Conservation (phyloP, 2,797 vertebrate genomes). For the Sebastes cheni region DNA sequence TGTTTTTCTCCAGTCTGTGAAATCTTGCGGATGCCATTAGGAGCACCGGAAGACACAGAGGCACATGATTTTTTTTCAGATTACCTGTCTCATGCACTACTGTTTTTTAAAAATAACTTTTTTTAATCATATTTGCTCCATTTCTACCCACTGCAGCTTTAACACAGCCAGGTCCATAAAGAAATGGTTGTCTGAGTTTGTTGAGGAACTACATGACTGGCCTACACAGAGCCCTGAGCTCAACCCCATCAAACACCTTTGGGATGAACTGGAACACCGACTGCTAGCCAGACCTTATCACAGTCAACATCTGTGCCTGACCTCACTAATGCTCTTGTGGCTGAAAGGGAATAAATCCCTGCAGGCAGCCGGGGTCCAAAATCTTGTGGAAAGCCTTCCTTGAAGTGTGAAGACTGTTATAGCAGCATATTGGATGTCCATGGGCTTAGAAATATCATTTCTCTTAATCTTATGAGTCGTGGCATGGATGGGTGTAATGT, state of each 20-base stretch:
- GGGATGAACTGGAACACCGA: slow-evolving; percentile 35
- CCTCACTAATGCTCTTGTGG: slow-evolving; percentile 45
- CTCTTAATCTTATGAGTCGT: not conserved
- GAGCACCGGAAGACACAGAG: too few relatives aligned
- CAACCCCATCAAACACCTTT: slow-evolving; percentile 55
- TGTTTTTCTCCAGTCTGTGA: too few relatives aligned
- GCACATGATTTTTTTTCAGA: too few relatives aligned
- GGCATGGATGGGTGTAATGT: not conserved
- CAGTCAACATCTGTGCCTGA: slow-evolving; percentile 52
- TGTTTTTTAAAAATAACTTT: too few relatives aligned
- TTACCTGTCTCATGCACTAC: too few relatives aligned
- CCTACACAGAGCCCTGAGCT: slow-evolving; percentile 27
- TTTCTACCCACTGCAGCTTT: not conserved
- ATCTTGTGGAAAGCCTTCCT: slow-evolving; percentile 30
- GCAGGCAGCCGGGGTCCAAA: slow-evolving; percentile 18
- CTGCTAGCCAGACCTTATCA: slow-evolving; percentile 51
- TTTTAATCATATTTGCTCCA: too few relatives aligned
- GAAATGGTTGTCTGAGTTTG: slow-evolving; percentile 1
- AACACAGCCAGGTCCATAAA: slow-evolving; percentile 6
- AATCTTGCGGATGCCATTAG: too few relatives aligned
- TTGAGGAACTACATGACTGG: slow-evolving; percentile 24
- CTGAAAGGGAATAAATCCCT: slow-evolving; percentile 47
- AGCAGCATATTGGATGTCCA: slow-evolving; percentile 17
- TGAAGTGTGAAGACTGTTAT: not conserved
- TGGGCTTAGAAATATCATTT: not conserved